A percentile compares a stretch with the other conserved stretches of the same genome.
Conservation (phyloP, 1,140 invertebrate species). For the Ditylenchus dipsaci region DNA sequence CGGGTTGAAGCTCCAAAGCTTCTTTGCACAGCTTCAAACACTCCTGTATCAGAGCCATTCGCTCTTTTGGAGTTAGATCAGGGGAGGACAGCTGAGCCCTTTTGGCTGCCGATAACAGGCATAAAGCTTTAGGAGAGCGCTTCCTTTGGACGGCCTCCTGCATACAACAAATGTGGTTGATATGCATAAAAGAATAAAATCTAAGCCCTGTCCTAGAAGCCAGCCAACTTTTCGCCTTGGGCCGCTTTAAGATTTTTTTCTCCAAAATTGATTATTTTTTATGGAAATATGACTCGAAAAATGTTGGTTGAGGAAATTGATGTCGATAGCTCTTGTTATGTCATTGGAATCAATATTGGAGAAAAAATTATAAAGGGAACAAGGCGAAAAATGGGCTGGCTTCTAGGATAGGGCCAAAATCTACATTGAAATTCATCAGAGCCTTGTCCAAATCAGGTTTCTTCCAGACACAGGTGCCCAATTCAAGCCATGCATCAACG, state of each 20-base stretch:
- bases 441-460: conserved; percentile 25
- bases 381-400: too few species aligned
- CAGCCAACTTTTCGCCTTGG: too few species aligned
- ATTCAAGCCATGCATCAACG: conserved; percentile 30
- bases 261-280: too few species aligned
- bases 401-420: neutral
- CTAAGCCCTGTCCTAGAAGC: too few species aligned
- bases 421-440: conserved; percentile 24
- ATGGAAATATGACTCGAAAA: too few species aligned
- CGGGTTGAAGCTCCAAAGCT: conserved; percentile 16
- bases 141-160: conserved; percentile 21
- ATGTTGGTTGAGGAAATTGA: too few species aligned
- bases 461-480: conserved; percentile 28
- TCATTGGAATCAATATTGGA: neutral
- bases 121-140: conserved; percentile 8
- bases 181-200: too few species aligned
- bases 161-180: neutral
- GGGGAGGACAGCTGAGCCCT: conserved; percentile 16
- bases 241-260: too few species aligned
- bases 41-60: conserved; percentile 14
- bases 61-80: conserved; percentile 6
- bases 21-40: conserved; percentile 23
- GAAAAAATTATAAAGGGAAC: conserved; percentile 10
- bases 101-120: conserved; percentile 23
- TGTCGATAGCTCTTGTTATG: neutral